Percentiles rank a stretch among this genome's conserved stretches.
phyloP scores from a whole-genome alignment of 2,797 vertebrate species.

The Sebastes melanostomus region DNA sequence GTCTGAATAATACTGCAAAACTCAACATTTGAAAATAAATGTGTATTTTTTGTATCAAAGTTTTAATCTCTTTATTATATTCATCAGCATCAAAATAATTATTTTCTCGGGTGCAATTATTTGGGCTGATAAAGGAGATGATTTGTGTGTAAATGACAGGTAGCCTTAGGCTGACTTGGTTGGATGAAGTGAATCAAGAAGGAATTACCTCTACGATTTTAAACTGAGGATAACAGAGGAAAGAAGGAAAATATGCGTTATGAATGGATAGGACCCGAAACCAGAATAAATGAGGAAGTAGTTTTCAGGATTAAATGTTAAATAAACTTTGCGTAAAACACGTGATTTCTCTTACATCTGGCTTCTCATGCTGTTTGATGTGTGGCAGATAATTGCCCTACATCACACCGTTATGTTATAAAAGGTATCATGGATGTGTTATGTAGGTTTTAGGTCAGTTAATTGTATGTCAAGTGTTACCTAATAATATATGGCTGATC shows the following conservation, averaged over 20 bases:
- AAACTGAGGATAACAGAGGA: not conserved
- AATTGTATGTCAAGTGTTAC: not conserved
- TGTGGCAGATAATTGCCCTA: not conserved
- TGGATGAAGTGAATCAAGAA: not conserved
- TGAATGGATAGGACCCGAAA: not conserved
- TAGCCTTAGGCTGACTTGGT: not conserved
- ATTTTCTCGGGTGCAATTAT: rapidly evolving
- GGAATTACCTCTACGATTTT: not conserved
- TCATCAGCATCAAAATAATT: not conserved
- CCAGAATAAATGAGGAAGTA: not conserved
- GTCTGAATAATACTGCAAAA: constrained; percentile 15
- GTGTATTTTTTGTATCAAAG: constrained; percentile 58
- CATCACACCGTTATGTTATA: not conserved
- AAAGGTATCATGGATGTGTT: not conserved
- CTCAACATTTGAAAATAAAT: constrained; percentile 57
- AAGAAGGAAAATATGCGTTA: not conserved
- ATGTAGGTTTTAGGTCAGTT: constrained; percentile 7
- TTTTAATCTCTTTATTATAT: constrained; percentile 11
- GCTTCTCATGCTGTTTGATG: not conserved
- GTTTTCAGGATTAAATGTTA: not conserved
- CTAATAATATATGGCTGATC: not conserved
- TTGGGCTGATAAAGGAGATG: not conserved
- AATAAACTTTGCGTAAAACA: not conserved
- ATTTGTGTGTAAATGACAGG: not conserved
- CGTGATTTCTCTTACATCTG: not conserved